Conservation (phyloP, 2,888 invertebrate species). For the Neoaliturus tenellus region DNA sequence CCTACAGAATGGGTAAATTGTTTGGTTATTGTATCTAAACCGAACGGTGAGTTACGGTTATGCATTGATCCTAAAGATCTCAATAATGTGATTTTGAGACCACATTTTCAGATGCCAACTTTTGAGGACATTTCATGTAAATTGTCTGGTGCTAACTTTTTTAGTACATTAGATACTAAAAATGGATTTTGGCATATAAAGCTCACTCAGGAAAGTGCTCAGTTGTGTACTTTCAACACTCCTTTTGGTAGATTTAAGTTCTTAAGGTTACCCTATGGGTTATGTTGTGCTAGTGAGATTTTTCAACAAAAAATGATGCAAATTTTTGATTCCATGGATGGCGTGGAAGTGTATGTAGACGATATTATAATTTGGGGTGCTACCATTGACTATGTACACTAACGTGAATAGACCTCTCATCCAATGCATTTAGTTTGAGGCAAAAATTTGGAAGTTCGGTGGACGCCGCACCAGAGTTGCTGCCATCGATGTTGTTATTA, state of each 20-base stretch:
- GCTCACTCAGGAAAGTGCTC: background rate
- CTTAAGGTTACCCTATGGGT: constrained; percentile 42
- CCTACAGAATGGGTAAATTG: constrained; percentile 9
- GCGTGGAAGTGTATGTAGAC: constrained; percentile 66
- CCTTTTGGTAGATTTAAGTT: constrained; percentile 60
- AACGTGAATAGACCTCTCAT: too few relatives aligned
- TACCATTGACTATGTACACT: too few relatives aligned
- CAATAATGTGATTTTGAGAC: background rate
- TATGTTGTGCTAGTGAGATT: constrained; percentile 58
- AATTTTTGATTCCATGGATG: constrained; percentile 64
- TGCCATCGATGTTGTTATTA: too few relatives aligned
- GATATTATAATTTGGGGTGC: constrained; percentile 65
- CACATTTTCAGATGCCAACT: background rate
- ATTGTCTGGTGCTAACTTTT: background rate
- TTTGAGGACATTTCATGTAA: background rate
- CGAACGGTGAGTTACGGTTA: background rate
- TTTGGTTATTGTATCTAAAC: background rate
- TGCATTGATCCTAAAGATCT: background rate
- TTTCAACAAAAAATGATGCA: constrained; percentile 63
- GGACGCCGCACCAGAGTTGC: too few relatives aligned
- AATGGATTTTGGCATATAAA: constrained; percentile 25
- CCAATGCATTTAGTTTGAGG: too few relatives aligned
- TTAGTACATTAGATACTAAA: constrained; percentile 11
- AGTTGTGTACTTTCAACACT: constrained; percentile 56
- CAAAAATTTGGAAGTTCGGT: too few relatives aligned